Conservation (phyloP, 2,113 vertebrate species). For the Aviceda subcristata region DNA sequence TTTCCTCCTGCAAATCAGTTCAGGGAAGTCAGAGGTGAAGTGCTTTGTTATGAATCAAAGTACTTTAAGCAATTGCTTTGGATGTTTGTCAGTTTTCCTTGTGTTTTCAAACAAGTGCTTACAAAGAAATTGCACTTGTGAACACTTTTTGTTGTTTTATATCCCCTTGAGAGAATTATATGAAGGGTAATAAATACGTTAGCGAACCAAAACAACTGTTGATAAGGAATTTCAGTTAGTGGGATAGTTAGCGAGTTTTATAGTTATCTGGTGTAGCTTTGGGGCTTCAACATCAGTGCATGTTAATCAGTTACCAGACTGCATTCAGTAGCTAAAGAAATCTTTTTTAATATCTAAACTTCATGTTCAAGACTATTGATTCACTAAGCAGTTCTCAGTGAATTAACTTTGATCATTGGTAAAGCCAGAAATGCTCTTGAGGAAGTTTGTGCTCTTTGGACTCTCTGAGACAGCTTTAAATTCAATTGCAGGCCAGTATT, state of each 20-base stretch:
- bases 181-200: conserved; percentile 52
- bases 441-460: neutral
- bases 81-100: neutral
- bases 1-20: neutral
- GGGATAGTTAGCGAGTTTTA: neutral
- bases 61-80: neutral
- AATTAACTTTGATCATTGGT: neutral
- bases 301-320: conserved; percentile 56
- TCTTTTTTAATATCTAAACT: neutral
- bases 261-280: neutral
- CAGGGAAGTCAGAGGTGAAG: neutral
- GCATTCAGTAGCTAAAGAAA: neutral
- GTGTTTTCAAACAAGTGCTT: neutral
- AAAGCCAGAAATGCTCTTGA: neutral
- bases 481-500: neutral
- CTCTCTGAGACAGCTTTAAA: neutral
- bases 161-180: neutral
- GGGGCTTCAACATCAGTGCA: neutral
- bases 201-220: neutral
- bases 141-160: conserved; percentile 29
- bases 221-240: conserved; percentile 58
- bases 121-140: neutral
- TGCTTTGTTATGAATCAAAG: conserved; percentile 4
- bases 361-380: neutral
- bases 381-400: neutral